These are phyloP conservation scores for Lepidothrix coronata DNA, from an alignment of 2,113 vertebrate species.

Conservation along the genomic window DNA sequence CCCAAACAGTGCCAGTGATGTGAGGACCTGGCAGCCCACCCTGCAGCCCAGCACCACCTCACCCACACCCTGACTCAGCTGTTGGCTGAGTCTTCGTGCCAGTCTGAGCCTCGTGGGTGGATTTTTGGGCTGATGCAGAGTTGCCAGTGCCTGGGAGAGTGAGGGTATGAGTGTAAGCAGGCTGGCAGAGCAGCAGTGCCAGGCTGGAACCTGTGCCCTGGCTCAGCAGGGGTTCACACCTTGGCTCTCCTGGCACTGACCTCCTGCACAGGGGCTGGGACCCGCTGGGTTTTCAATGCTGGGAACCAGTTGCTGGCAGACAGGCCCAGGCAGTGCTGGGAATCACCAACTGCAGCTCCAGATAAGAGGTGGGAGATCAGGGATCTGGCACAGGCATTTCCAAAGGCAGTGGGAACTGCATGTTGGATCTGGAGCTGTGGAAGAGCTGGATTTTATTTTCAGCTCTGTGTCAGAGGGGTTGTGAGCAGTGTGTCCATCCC, in stretches of 20 bases:
- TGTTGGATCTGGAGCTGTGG: background rate
- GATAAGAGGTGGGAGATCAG: background rate
- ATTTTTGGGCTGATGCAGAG: background rate
- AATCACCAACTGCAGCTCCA: background rate
- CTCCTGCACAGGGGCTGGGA: background rate
- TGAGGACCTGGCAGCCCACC: background rate
- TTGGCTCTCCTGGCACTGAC: background rate
- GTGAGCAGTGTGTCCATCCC: background rate
- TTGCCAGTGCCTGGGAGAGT: accelerated
- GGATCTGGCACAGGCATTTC: background rate
- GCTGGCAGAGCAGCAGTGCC: background rate
- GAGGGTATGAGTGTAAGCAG: background rate
- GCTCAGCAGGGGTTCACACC: background rate
- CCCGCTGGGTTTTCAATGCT: background rate
- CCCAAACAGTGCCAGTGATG: accelerated
- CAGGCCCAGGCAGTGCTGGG: background rate
- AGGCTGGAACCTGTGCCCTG: background rate
- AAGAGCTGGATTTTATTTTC: background rate
- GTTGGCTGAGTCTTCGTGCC: accelerated
- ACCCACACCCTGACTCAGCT: background rate
- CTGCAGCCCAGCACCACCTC: background rate
- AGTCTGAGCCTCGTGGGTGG: background rate
- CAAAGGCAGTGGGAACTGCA: background rate
- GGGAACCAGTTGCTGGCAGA: background rate
- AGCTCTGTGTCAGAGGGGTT: background rate